Evolutionary conservation across 2,113 vertebrate species (phyloP), one percentile per base, ranked within the genome.

Genomic region (Peromyscus polionotus): DNA sequence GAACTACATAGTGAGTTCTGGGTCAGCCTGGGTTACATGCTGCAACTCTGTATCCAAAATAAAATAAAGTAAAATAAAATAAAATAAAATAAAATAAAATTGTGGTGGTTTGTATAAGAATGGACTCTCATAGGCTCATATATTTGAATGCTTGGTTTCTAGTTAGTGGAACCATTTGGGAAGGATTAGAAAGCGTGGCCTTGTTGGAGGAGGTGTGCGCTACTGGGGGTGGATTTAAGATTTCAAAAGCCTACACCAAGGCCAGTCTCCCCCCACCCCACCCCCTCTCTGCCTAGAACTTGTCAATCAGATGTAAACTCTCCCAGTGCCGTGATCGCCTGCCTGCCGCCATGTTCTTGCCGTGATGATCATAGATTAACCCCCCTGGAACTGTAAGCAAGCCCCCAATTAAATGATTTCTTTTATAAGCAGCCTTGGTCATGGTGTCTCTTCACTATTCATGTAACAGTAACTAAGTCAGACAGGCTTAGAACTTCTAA

Each of bases 401-500:
- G 57, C n/a, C 12, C 80, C 57, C 80, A 61, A 14, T 39, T 84
- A 39, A 24, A 84, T 84, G n/a, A 4, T 61, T 84, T 42, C 57
- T 42, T 84, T 42, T 39, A 26, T 59, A 83, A 83, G 57, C 39
- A 61, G 57, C 57, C 80, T 61, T 59, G 36, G 57, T 42, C 80
- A 61, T 61, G n/a, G 39, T 61, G 12, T 39, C 61, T 83, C 12
- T 28, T 61, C 57, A 24, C 80, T 51, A 61, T 22, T n/a, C 39
- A 28, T 4, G 39, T 57, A 65, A 63, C 1, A 6, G 59, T 9
- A 65, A 33, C 13, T 88, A 26, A 72, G 99, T 57, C 77, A 95
- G 86, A 99, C 57, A 22, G 99, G 99, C n/a, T 96, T 98, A 97
- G 98, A 98, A n/a, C 99, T 12, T 22, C 97, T 97, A 76, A 97